A percentile compares a stretch with the other conserved stretches of the same genome.
phyloP scores from a whole-genome alignment of 1,140 invertebrate species.

The Pogonomyrmex barbatus region DNA sequence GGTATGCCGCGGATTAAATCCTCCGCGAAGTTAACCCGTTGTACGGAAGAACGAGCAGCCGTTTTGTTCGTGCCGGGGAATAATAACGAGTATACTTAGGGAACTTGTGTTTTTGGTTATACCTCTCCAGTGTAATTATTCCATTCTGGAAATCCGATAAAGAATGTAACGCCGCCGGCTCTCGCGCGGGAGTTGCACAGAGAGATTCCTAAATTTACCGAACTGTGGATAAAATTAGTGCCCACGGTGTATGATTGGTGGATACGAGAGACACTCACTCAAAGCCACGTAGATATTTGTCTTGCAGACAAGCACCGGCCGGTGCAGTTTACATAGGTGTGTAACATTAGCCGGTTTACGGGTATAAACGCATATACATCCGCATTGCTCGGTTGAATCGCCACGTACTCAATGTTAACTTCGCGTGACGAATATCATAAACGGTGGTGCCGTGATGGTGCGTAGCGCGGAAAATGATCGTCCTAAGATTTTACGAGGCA shows the following conservation, averaged over 20 bases:
- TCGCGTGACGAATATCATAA: conserved; percentile 76
- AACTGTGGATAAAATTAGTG: conserved; percentile 62
- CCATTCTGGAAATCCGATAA: conserved; percentile 18
- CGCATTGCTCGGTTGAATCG: conserved; percentile 69
- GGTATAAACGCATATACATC: conserved; percentile 78
- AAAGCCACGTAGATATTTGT: conserved; percentile 80
- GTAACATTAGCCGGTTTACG: conserved; percentile 76
- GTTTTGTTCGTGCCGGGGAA: conserved; percentile 41
- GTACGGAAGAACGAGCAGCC: conserved; percentile 43
- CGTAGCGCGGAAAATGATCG: conserved; percentile 73
- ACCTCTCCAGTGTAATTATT: conserved; percentile 45
- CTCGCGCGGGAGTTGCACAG: neutral
- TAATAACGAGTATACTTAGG: conserved; percentile 55
- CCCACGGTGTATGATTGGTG: conserved; percentile 35
- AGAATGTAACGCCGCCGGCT: conserved; percentile 42
- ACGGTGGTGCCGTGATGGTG: conserved; percentile 49
- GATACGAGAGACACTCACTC: conserved; percentile 70
- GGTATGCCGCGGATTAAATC: conserved; percentile 68
- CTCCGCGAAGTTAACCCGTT: conserved; percentile 55
- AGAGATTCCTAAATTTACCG: conserved; percentile 39
- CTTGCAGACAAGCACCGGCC: conserved; percentile 71
- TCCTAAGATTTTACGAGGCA: neutral
- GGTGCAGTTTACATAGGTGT: conserved; percentile 74
- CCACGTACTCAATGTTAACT: conserved; percentile 35
- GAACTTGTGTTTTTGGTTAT: conserved; percentile 40